Conservation (phyloP, 2,797 vertebrate genomes). For the Carcharodon carcharias region DNA sequence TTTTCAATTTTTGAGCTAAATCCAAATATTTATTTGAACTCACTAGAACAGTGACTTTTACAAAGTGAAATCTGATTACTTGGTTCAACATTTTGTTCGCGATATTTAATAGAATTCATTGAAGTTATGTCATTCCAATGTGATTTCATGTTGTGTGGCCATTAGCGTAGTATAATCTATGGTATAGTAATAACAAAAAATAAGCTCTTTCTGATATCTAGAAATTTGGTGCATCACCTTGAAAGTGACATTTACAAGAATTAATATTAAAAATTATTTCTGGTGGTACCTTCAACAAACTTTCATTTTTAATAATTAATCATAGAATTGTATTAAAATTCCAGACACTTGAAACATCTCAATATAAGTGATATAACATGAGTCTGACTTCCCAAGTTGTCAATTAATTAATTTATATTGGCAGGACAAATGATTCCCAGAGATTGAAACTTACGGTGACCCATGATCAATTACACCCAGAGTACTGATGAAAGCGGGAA, state of each 20-base stretch:
- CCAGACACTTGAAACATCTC: not conserved
- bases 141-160: too few species aligned
- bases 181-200: not conserved
- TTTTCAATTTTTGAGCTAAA: not conserved
- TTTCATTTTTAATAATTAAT: constrained; percentile 13
- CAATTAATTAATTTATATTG: not conserved
- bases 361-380: not conserved
- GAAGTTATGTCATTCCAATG: not conserved
- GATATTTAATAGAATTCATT: not conserved
- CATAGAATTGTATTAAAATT: not conserved
- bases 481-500: not conserved
- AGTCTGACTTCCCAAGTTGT: not conserved
- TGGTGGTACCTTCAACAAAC: not conserved
- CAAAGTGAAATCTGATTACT: not conserved
- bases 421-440: not conserved
- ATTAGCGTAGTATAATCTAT: not conserved
- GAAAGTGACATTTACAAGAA: not conserved
- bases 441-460: not conserved
- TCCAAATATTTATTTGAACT: constrained; percentile 1
- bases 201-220: not conserved
- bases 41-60: not conserved
- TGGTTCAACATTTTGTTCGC: not conserved
- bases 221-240: not conserved
- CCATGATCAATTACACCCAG: not conserved
- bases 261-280: not conserved